These are phyloP conservation scores for Drosophila limbata DNA, from an alignment of 2,888 invertebrate species.

Conservation along the genomic window DNA sequence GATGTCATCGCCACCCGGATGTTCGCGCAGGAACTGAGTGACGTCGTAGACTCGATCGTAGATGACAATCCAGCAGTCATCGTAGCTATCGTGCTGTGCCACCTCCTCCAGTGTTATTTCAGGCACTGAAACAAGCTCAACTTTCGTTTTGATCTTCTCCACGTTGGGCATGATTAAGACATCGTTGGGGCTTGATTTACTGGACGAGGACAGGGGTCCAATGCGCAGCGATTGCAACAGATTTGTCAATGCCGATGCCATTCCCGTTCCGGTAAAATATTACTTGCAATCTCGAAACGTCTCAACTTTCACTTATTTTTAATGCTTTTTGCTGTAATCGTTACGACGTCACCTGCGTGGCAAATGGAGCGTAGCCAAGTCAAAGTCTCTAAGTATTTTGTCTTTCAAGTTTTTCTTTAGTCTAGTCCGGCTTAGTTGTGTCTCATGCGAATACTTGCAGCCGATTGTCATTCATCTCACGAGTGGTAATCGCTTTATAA, in stretches of 20 bases:
- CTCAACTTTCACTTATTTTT: conserved; percentile 65
- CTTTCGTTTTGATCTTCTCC: conserved; percentile 40
- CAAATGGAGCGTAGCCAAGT: conserved; percentile 43
- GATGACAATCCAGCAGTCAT: conserved; percentile 94
- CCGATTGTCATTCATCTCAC: conserved; percentile 58
- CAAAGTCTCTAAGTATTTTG: conserved; percentile 9
- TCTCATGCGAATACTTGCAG: conserved; percentile 40
- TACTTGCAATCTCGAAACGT: conserved; percentile 21
- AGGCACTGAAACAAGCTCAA: conserved; percentile 54
- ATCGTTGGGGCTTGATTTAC: conserved; percentile 39
- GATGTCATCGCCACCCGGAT: conserved; percentile 93
- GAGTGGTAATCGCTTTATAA: conserved; percentile 74
- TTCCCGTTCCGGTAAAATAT: conserved; percentile 39
- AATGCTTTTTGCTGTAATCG: conserved; percentile 23
- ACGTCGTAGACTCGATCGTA: conserved; percentile 95
- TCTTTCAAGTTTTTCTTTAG: conserved; percentile 21
- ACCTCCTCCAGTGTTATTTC: conserved; percentile 91
- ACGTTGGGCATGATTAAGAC: conserved; percentile 43
- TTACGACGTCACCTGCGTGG: conserved; percentile 40
- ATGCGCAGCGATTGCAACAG: conserved; percentile 77
- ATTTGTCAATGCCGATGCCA: conserved; percentile 78
- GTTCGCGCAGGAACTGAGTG: conserved; percentile 91
- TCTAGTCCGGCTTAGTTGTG: conserved; percentile 51
- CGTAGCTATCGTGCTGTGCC: conserved; percentile 89
- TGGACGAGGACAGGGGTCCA: conserved; percentile 46